Percentiles rank a stretch among this genome's conserved stretches.
Evolutionary conservation across 2,888 invertebrate genomes (phyloP).

Genomic region (Drosophila demipolita): DNA sequence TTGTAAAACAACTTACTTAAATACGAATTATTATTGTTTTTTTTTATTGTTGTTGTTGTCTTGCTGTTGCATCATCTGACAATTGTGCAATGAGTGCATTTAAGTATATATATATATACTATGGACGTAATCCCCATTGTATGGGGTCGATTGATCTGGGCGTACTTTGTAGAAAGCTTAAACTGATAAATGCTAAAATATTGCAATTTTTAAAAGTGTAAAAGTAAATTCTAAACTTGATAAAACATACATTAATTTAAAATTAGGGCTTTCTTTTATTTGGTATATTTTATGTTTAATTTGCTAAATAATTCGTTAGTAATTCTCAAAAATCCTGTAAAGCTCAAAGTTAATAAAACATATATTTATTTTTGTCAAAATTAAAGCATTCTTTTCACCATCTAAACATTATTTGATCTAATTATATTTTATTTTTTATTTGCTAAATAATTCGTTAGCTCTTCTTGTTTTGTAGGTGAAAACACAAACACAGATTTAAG

Average conservation of each 20-base stretch:
- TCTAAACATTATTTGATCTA: not conserved
- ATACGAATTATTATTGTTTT: constrained; percentile 6
- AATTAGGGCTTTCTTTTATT: no score
- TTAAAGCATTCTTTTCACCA: not conserved
- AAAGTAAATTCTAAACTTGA: no score
- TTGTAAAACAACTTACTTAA: constrained; percentile 41
- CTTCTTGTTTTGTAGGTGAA: not conserved
- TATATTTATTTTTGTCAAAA: not conserved
- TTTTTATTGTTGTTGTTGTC: constrained; percentile 11
- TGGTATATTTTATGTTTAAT: no score
- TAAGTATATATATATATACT: constrained; percentile 33
- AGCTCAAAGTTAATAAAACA: not conserved
- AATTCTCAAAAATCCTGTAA: not conserved
- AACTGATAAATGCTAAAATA: not conserved
- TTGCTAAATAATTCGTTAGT: no score
- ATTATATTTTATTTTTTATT: not conserved
- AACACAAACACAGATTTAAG: constrained; percentile 4
- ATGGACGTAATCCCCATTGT: constrained; percentile 5
- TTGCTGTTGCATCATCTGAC: constrained; percentile 49
- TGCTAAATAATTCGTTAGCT: not conserved
- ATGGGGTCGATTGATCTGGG: not conserved
- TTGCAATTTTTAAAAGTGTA: not conserved
- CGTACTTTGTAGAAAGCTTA: not conserved
- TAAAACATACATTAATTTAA: no score
- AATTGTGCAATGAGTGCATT: constrained; percentile 62